phyloP scores from a whole-genome alignment of 2,888 invertebrate genomes.

The Adelognathus sp. region DNA sequence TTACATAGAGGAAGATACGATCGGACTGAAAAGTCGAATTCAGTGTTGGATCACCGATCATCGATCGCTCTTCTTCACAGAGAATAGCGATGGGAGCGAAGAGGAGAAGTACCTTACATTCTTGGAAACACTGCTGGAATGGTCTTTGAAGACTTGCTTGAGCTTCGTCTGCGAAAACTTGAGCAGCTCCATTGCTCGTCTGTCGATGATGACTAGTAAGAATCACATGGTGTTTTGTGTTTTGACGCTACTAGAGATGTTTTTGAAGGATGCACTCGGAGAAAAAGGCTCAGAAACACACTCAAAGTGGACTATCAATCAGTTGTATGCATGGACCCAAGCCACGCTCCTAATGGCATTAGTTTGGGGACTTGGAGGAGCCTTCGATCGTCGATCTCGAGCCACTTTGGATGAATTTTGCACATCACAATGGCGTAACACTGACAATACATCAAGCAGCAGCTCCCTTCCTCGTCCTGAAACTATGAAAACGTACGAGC shows the following conservation, averaged over 20 bases:
- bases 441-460: background rate
- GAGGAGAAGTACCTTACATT: conserved; percentile 65
- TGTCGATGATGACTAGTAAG: conserved; percentile 65
- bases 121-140: conserved; percentile 80
- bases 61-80: background rate
- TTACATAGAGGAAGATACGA: conserved; percentile 83
- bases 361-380: conserved; percentile 83
- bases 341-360: conserved; percentile 82
- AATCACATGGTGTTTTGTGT: conserved; percentile 77
- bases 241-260: conserved; percentile 77
- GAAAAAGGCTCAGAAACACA: conserved; percentile 61
- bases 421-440: conserved; percentile 59
- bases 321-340: conserved; percentile 80
- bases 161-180: conserved; percentile 82
- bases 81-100: conserved; percentile 65
- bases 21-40: conserved; percentile 83
- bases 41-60: conserved; percentile 57
- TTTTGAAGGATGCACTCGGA: conserved; percentile 74
- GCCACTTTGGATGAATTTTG: conserved; percentile 79
- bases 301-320: conserved; percentile 7
- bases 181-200: conserved; percentile 73
- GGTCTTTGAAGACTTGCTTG: conserved; percentile 84
- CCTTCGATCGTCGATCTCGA: conserved; percentile 80
- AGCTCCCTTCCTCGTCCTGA: conserved; percentile 81
- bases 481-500: conserved; percentile 83